Conservation (phyloP, 2,113 vertebrate genomes). For the Scytalopus superciliaris region DNA sequence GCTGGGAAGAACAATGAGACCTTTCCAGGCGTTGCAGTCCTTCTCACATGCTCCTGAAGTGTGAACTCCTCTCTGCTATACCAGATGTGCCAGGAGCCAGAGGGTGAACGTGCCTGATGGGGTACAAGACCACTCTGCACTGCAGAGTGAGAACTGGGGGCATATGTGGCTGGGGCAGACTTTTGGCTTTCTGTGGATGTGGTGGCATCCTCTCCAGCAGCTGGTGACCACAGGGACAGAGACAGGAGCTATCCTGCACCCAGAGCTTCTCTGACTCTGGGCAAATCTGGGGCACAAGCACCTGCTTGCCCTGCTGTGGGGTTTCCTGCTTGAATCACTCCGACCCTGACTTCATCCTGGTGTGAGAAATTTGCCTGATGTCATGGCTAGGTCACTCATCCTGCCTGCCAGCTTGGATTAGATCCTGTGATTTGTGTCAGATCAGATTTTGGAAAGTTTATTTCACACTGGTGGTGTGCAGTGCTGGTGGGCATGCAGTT, state of each 20-base stretch:
- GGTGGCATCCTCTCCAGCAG: rapidly evolving
- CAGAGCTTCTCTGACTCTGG: not conserved
- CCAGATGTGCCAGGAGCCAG: not conserved
- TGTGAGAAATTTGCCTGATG: conserved; percentile 11
- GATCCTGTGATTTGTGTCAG: not conserved
- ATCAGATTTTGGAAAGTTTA: conserved; percentile 15
- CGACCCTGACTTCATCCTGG: not conserved
- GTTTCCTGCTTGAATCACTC: not conserved
- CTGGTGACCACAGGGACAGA: rapidly evolving
- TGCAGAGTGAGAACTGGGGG: not conserved
- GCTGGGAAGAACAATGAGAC: not conserved
- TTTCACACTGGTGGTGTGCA: not conserved
- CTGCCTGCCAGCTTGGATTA: conserved; percentile 35
- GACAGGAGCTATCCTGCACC: not conserved
- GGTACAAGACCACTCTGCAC: not conserved
- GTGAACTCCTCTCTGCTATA: not conserved
- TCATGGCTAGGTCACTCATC: not conserved
- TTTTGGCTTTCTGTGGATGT: rapidly evolving
- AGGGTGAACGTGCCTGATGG: rapidly evolving
- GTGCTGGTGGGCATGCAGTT: not conserved
- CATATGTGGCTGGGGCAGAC: not conserved
- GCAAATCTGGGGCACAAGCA: not conserved
- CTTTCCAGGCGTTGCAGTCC: not conserved
- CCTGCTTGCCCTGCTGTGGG: not conserved
- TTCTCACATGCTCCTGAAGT: not conserved